Evolutionary conservation across 1,140 invertebrate species (phyloP), one percentile per base, ranked within the genome.

Genomic region (Euura lappo): DNA sequence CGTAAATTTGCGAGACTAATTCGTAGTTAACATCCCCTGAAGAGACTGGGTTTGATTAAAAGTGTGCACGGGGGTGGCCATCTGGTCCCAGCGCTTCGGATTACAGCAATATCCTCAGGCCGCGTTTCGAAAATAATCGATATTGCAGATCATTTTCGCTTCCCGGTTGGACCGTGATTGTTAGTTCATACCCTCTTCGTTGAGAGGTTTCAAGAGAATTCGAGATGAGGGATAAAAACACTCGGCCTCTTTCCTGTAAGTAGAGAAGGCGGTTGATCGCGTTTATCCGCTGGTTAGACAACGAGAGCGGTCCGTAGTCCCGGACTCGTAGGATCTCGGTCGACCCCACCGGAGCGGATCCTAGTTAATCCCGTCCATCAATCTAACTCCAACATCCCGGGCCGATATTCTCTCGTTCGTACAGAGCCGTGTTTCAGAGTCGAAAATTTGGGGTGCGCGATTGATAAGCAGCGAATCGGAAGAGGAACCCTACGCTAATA

Each of bases 1-100:
- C 28, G 79, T 81, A 81, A 83, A 80, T 82, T 72, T 76, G 43
- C 44, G 65, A 71, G 74, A 77, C 79, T 80, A 82, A 82, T 82
- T 79, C 75, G 76, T 47, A 47, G 67, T 71, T 73, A 81, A 78
- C 76, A 75, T 72, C 73, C 78, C 76, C 71, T 68, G 45, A 72
- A 77, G 77, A 66, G 71, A 73, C 66, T 60, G 28, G 28, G 68
- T 81, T 78, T 81, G 76, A 83, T 83, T 83, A 83, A 79, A 83
- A 60, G 8, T 60, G 13, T 60, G 13, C 6, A 60, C 51, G 28
- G 28, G 28, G 28, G 28, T 28, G 51, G 4, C 51, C 51, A 60
- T 60, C 51, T 60, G 51, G 28, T 28, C 28, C 28, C 28, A 28
- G 13, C 51, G 51, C 51, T 60, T 28, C 28, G 51, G 13, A 60